Evolutionary conservation across 1,140 invertebrate species (phyloP).

Genomic region (Drepana arcuata): DNA sequence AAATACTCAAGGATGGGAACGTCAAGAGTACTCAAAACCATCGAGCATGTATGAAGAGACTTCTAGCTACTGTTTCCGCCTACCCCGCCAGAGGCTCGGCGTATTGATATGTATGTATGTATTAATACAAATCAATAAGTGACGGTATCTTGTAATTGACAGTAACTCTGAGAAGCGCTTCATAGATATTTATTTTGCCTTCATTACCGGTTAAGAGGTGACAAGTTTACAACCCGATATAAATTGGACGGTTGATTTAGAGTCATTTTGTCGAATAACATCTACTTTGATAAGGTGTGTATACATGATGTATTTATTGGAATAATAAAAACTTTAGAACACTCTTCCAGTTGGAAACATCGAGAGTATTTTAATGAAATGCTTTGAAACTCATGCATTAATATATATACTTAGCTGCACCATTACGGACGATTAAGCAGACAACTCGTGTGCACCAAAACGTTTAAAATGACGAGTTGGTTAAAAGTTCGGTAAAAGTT

Average conservation of each 20-base stretch:
- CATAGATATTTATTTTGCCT: too few species aligned
- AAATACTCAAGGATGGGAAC: too few species aligned
- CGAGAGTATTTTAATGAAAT: conserved; percentile 8
- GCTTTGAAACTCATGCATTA: conserved; percentile 4
- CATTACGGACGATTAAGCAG: conserved; percentile 18
- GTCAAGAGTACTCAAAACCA: too few species aligned
- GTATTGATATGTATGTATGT: too few species aligned
- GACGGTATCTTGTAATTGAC: too few species aligned
- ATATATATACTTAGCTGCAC: too few species aligned
- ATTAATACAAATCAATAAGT: too few species aligned
- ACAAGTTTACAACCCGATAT: conserved; percentile 44
- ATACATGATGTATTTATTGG: conserved; percentile 42
- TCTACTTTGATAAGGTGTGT: conserved; percentile 20
- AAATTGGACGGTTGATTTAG: conserved; percentile 37
- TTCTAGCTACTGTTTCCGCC: too few species aligned
- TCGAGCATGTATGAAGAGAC: too few species aligned
- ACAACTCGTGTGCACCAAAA: conserved; percentile 21
- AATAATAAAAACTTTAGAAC: conserved; percentile 21
- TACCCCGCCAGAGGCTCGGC: too few species aligned
- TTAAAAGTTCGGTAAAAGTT: conserved; percentile 38
- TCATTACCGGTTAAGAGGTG: conserved; percentile 35
- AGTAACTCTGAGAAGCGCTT: too few species aligned
- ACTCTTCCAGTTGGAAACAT: not conserved
- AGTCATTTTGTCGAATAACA: conserved; percentile 31
- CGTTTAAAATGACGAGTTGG: conserved; percentile 16